A percentile compares a stretch with the other conserved stretches of the same genome.
phyloP scores from a whole-genome alignment of 2,888 invertebrate species.

The Archips crataeganus region DNA sequence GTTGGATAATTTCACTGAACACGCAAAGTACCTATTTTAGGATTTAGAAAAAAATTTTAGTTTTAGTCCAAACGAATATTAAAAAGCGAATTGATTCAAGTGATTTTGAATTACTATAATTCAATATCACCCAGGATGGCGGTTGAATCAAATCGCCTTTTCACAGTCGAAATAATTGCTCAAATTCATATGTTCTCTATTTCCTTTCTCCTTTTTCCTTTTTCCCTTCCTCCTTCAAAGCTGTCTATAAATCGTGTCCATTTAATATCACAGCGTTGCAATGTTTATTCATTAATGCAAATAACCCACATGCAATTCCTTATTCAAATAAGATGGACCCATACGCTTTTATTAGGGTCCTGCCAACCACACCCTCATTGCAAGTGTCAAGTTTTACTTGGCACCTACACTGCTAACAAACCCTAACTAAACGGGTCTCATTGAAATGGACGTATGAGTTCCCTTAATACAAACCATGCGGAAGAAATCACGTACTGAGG shows the following conservation, averaged over 20 bases:
- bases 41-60: no score
- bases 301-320: constrained; percentile 54
- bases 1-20: no score
- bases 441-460: constrained; percentile 46
- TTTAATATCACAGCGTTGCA: constrained; percentile 3
- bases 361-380: constrained; percentile 54
- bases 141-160: no score
- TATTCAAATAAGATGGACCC: constrained; percentile 64
- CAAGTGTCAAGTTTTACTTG: constrained; percentile 47
- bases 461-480: constrained; percentile 55
- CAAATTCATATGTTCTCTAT: no score
- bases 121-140: no score
- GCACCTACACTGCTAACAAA: constrained; percentile 34
- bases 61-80: no score
- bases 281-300: constrained; percentile 44
- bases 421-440: constrained; percentile 41
- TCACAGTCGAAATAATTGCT: no score
- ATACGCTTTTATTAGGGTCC: constrained; percentile 49
- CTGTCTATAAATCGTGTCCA: background rate
- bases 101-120: no score
- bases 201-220: background rate
- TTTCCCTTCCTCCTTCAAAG: background rate
- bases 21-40: no score
- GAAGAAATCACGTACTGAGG: constrained; percentile 60
- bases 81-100: no score